phyloP scores from a whole-genome alignment of 2,113 vertebrate genomes.

The Thalassarche chlororhynchos region DNA sequence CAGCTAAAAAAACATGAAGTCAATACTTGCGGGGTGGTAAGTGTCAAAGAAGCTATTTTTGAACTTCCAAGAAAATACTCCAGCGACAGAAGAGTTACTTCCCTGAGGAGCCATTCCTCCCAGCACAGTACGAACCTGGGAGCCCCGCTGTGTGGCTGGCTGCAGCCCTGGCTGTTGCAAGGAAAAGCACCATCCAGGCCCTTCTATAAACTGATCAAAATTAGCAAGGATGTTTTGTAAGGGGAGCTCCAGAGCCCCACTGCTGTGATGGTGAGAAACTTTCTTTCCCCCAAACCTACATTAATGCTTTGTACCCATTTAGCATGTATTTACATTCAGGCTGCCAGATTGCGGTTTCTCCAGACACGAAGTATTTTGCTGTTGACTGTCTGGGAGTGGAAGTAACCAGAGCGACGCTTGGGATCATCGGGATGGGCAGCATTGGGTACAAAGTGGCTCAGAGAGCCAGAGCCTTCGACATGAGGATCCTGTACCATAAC shows the following conservation, averaged over 20 bases:
- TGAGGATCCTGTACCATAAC: slow-evolving; percentile 79
- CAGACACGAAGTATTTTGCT: slow-evolving; percentile 24
- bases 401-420: slow-evolving; percentile 64
- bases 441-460: slow-evolving; percentile 75
- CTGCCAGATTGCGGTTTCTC: slow-evolving; percentile 33
- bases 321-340: slow-evolving; percentile 10
- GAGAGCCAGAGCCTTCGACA: slow-evolving; percentile 73
- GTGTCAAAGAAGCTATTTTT: not conserved
- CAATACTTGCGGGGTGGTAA: not conserved
- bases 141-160: not conserved
- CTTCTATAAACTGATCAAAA: not conserved
- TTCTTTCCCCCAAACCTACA: not conserved
- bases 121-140: not conserved
- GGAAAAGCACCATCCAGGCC: not conserved
- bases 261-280: not conserved
- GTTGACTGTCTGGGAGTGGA: slow-evolving; percentile 69
- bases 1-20: not conserved
- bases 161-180: not conserved
- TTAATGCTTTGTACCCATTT: not conserved
- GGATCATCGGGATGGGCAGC: slow-evolving; percentile 76
- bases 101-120: not conserved
- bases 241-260: not conserved
- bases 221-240: not conserved
- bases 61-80: not conserved
- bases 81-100: not conserved